phyloP scores from a whole-genome alignment of 1,140 invertebrate genomes.

The Trichomalopsis sarcophagae region DNA sequence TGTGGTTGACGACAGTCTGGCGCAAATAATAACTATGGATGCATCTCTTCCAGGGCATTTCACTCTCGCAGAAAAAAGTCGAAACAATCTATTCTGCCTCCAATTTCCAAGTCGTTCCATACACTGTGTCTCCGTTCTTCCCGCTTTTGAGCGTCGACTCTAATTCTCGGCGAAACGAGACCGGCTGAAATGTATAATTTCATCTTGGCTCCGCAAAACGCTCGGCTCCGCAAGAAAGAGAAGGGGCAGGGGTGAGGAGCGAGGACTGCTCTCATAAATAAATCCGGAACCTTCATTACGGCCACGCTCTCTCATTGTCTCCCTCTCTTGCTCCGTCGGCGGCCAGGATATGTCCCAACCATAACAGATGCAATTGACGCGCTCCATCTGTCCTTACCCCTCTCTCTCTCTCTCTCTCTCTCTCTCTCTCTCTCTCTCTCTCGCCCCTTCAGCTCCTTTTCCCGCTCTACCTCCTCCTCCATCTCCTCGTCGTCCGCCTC shows the following conservation, averaged over 20 bases:
- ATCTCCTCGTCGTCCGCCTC: not conserved
- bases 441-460: not conserved
- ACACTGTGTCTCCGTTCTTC: not conserved
- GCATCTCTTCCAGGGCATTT: not conserved
- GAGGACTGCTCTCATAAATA: conserved; percentile 12
- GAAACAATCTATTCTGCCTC: not conserved
- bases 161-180: not conserved
- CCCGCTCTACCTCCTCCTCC: not conserved
- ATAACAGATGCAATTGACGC: conserved; percentile 22
- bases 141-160: not conserved
- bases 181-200: not conserved
- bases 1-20: not conserved
- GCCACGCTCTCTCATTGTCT: conserved; percentile 1
- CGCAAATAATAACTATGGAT: not conserved
- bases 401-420: not conserved
- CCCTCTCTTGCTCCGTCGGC: not conserved
- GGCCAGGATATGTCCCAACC: not conserved
- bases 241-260: no score
- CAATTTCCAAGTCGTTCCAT: not conserved
- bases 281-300: conserved; percentile 13
- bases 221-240: not conserved
- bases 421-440: not conserved
- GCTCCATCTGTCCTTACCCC: conserved; percentile 1
- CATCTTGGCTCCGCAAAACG: not conserved
- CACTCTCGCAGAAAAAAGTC: not conserved